A percentile compares a stretch with the other conserved stretches of the same genome.
Conservation (phyloP, 2,797 vertebrate species). For the Schizopygopsis pylzovi region DNA sequence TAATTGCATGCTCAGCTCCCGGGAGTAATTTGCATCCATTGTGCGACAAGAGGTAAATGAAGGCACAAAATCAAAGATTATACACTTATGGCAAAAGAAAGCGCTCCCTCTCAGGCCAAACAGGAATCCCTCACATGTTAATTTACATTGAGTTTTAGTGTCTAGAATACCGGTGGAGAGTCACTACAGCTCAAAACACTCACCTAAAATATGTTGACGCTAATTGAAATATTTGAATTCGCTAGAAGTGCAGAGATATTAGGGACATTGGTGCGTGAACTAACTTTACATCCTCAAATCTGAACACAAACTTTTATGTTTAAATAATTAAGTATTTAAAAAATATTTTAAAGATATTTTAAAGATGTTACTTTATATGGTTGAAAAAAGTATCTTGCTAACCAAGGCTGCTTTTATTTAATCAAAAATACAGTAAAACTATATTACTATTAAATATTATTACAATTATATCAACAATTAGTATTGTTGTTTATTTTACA, state of each 20-base stretch:
- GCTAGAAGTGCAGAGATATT: background rate
- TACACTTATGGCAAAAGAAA: constrained; percentile 47
- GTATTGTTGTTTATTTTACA: too few relatives aligned
- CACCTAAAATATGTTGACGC: background rate
- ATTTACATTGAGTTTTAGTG: constrained; percentile 12
- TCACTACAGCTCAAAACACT: constrained; percentile 19
- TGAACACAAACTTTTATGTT: background rate
- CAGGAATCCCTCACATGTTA: constrained; percentile 41
- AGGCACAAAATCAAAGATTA: constrained; percentile 52
- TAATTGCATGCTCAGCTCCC: constrained; percentile 65
- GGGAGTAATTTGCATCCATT: constrained; percentile 68
- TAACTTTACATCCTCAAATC: background rate
- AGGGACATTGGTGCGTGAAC: background rate
- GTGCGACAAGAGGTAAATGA: constrained; percentile 62
- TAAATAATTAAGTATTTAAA: too few relatives aligned
- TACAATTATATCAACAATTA: too few relatives aligned
- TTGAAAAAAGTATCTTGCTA: too few relatives aligned
- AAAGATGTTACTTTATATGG: too few relatives aligned
- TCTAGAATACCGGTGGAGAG: background rate
- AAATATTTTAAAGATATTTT: too few relatives aligned
- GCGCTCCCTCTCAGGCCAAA: constrained; percentile 22
- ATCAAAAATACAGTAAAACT: too few relatives aligned
- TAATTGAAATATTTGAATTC: constrained; percentile 26
- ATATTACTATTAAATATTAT: too few relatives aligned
- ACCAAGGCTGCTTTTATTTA: too few relatives aligned